Base-by-base conservation (phyloP, 1,140 invertebrate genomes). In the Pogonognathellus flavescens region DNA sequence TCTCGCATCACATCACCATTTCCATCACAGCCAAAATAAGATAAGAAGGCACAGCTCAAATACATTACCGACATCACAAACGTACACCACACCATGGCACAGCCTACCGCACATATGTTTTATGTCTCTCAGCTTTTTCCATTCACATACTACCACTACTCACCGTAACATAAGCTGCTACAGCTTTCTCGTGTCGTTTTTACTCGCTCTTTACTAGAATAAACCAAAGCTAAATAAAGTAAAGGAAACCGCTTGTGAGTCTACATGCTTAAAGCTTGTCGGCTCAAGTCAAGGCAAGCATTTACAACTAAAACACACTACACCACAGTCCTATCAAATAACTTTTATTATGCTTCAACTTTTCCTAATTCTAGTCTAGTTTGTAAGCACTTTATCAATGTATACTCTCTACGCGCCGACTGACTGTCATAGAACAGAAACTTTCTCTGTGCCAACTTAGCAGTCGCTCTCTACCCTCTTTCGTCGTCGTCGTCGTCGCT, bases 1-100 rank as follows among this genome's bases (percentile, higher is more conserved):
- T 59, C 82, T 83, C 82, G 82, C 55, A 83, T 83, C 82, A 25
- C 82, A 83, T 62, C 82, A 83, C 57, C 82, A 83, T 83, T 83
- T 83, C 82, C 57, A 83, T 83, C 59, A 83, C 82, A 83, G 41
- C 25, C 55, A 59, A 31, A 83, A 62, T 59, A 59, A 83, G 82
- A 62, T 59, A 83, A 62, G 82, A 62, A 60, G 82, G 82, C 55
- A 83, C n/a, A 49, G 82, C 55, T 18, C 31, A 83, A 83, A 83
- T 83, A 83, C 82, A 83, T 83, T 76, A 50, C 70, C 70, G 16
- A 76, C 70, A 76, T 76, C 70, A 41, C 70, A 76, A 76, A 76
- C 70, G 20, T 66, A 66, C 62, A 66, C 62, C 62, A 66, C 62
- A 66, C 62, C 62, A 66, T 66, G 62, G 62, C 62, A 25, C 22